These are phyloP conservation scores for Eretmochelys imbricata DNA, from an alignment of 2,113 vertebrate species.

Conservation along the genomic window DNA sequence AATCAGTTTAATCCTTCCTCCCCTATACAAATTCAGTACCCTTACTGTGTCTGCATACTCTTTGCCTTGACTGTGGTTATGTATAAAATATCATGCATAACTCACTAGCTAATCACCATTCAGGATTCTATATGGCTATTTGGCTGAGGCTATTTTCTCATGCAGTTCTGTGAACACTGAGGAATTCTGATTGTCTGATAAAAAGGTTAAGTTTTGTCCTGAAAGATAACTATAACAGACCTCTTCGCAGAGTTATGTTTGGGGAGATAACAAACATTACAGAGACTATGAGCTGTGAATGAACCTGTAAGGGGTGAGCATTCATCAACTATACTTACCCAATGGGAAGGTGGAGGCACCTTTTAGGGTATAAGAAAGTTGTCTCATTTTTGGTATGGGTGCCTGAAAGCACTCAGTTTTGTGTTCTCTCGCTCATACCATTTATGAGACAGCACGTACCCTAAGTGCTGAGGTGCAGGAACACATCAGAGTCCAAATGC, in stretches of 20 bases:
- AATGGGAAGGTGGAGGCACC: background rate
- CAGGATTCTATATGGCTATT: background rate
- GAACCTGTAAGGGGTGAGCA: background rate
- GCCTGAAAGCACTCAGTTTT: background rate
- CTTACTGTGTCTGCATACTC: background rate
- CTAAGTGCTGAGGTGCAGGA: background rate
- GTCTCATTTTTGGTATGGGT: background rate
- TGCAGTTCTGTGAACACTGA: background rate
- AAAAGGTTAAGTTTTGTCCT: background rate
- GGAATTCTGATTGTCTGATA: background rate
- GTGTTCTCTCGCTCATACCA: background rate
- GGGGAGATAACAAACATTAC: background rate
- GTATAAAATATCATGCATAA: background rate
- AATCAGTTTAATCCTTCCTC: background rate
- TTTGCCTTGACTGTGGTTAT: background rate
- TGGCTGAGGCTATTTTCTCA: background rate
- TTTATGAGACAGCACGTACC: accelerated
- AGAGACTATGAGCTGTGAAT: background rate
- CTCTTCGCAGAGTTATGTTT: background rate
- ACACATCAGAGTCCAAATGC: background rate
- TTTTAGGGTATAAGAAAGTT: background rate
- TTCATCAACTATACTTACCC: background rate
- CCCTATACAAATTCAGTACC: background rate
- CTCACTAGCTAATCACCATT: background rate
- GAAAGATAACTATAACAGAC: background rate